Evolutionary conservation across 1,140 invertebrate species (phyloP).

Genomic region (Scaptomyza graminum): DNA sequence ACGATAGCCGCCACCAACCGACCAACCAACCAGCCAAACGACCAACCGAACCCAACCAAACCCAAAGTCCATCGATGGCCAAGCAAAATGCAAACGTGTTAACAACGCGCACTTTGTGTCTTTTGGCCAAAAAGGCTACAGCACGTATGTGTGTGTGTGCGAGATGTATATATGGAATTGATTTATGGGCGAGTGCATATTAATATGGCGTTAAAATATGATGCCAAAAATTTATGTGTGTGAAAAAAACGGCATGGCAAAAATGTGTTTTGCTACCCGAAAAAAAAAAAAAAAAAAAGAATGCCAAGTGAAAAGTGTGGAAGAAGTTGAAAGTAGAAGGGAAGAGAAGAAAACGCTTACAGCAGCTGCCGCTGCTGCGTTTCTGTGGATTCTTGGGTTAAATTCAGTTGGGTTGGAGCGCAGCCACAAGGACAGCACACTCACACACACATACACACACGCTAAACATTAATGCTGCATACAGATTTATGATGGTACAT

Average conservation of each 20-base stretch:
- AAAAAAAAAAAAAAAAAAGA: slow-evolving; percentile 34
- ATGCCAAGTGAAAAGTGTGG: too few relatives aligned
- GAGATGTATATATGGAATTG: slow-evolving; percentile 38
- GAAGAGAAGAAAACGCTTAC: background rate
- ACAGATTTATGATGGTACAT: slow-evolving; percentile 63
- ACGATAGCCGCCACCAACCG: slow-evolving; percentile 52
- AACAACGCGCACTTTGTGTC: slow-evolving; percentile 71
- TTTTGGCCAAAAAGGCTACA: slow-evolving; percentile 4
- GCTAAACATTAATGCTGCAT: slow-evolving; percentile 67
- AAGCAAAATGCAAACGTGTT: slow-evolving; percentile 78
- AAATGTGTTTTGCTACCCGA: background rate
- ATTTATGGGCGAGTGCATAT: slow-evolving; percentile 77
- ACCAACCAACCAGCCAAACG: background rate
- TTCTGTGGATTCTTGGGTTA: slow-evolving; percentile 6
- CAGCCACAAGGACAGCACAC: slow-evolving; percentile 39
- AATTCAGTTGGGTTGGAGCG: background rate
- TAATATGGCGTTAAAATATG: slow-evolving; percentile 82
- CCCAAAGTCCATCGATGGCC: slow-evolving; percentile 27
- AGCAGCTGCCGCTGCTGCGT: slow-evolving; percentile 23
- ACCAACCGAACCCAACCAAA: too few relatives aligned
- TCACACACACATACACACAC: slow-evolving; percentile 10
- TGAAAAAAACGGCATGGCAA: slow-evolving; percentile 48
- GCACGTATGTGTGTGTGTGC: slow-evolving; percentile 22
- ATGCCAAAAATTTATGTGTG: slow-evolving; percentile 79
- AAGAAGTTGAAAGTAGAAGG: background rate